These are phyloP conservation scores for Paramormyrops hopkinsi DNA, from an alignment of 2,797 vertebrate genomes.

Conservation along the genomic window DNA sequence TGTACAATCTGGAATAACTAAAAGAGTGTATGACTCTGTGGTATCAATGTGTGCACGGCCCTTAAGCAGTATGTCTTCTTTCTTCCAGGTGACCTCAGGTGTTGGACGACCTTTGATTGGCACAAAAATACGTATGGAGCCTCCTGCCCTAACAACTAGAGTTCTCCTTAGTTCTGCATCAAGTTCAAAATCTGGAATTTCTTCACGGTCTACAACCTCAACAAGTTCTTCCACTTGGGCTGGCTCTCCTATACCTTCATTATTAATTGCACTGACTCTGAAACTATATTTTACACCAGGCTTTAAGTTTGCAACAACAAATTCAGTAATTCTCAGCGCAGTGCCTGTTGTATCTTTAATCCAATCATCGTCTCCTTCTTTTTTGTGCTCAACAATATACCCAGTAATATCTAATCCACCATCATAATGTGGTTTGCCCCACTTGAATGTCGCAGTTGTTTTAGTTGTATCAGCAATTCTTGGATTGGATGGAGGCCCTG, in stretches of 20 bases:
- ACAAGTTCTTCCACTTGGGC: conserved; percentile 77
- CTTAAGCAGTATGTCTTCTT: conserved; percentile 83
- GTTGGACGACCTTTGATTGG: conserved; percentile 88
- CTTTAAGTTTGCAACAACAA: conserved; percentile 84
- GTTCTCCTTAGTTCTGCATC: conserved; percentile 95
- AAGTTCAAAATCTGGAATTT: conserved; percentile 89
- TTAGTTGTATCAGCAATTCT: conserved; percentile 91
- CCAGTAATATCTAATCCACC: conserved; percentile 90
- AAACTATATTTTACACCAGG: conserved; percentile 90
- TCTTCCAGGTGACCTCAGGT: conserved; percentile 92
- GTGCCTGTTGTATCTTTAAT: conserved; percentile 79
- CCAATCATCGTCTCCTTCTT: conserved; percentile 90
- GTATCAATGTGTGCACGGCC: conserved; percentile 86
- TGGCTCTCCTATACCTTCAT: conserved; percentile 85
- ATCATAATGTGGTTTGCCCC: conserved; percentile 91
- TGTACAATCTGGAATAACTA: conserved; percentile 92
- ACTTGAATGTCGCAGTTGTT: conserved; percentile 83
- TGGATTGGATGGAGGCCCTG: conserved; percentile 91
- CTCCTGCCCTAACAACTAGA: conserved; percentile 85
- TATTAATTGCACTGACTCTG: conserved; percentile 84
- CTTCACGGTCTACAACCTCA: conserved; percentile 83
- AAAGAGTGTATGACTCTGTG: conserved; percentile 89
- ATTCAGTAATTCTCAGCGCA: conserved; percentile 79
- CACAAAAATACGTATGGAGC: conserved; percentile 91
- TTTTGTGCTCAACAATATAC: conserved; percentile 92